Percentiles rank a stretch among this genome's conserved stretches.
Evolutionary conservation across 2,113 vertebrate genomes (phyloP).

Genomic region (Setophaga kirtlandii): DNA sequence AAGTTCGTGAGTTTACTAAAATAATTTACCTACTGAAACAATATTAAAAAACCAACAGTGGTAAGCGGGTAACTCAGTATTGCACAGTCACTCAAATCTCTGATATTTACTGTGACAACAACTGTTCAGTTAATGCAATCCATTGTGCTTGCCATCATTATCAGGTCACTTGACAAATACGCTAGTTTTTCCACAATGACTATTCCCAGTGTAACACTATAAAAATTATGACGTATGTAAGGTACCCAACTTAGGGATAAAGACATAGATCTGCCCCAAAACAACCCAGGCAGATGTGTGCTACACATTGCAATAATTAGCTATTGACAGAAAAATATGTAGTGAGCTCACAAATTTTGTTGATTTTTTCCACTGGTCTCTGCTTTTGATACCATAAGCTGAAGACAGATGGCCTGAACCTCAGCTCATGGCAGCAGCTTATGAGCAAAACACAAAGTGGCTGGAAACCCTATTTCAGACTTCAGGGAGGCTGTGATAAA

Average conservation of each 20-base stretch:
- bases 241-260: background rate
- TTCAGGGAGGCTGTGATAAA: background rate
- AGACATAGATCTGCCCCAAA: background rate
- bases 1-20: background rate
- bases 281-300: background rate
- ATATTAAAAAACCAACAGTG: background rate
- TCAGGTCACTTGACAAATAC: background rate
- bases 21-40: background rate
- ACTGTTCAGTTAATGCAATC: background rate
- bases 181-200: background rate
- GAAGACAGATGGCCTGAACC: slow-evolving; percentile 5
- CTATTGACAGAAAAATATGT: background rate
- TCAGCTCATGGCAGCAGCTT: background rate
- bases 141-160: background rate
- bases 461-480: background rate
- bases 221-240: background rate
- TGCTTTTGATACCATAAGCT: background rate
- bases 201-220: background rate
- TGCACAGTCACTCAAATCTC: background rate
- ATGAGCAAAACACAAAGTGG: background rate
- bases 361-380: background rate
- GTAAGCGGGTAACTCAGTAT: background rate
- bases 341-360: background rate
- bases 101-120: background rate
- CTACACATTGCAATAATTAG: background rate